Conservation (phyloP, 1,140 invertebrate species). For the Neelides sp. region DNA sequence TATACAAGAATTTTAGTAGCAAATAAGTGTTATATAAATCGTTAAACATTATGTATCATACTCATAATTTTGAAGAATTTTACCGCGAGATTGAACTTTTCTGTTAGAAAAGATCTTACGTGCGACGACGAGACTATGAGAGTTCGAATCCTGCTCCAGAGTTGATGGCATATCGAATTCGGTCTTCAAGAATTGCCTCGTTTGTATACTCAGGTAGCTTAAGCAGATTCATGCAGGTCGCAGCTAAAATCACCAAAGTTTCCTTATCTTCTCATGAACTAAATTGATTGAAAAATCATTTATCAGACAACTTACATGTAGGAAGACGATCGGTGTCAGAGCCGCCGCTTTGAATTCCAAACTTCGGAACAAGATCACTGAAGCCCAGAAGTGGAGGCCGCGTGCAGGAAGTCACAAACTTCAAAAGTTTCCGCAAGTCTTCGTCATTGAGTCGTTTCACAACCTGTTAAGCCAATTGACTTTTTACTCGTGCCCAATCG, state of each 20-base stretch:
- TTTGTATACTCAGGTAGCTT: slow-evolving; percentile 84
- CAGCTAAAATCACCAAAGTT: slow-evolving; percentile 52
- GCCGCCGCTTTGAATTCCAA: slow-evolving; percentile 30
- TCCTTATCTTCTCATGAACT: no score
- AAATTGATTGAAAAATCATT: neutral
- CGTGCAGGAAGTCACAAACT: slow-evolving; percentile 95
- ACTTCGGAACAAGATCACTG: slow-evolving; percentile 46
- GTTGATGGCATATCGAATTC: slow-evolving; percentile 86
- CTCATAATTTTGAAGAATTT: no score
- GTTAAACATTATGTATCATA: no score
- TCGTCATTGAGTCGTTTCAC: slow-evolving; percentile 68
- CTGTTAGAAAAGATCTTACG: no score
- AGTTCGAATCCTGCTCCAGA: slow-evolving; percentile 91
- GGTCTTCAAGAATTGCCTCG: slow-evolving; percentile 61
- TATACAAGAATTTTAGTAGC: no score
- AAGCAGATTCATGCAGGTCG: slow-evolving; percentile 94
- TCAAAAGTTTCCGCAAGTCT: slow-evolving; percentile 72
- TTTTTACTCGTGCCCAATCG: no score
- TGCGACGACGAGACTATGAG: slow-evolving; percentile 13
- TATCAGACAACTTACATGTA: slow-evolving; percentile 14
- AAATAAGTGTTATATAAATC: no score
- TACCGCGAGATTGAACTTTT: no score
- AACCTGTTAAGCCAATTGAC: slow-evolving; percentile 64
- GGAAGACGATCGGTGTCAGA: slow-evolving; percentile 23
- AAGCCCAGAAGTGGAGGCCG: slow-evolving; percentile 92